Base-by-base conservation (phyloP, 2,113 vertebrate genomes). In the Cinclus cinclus region DNA sequence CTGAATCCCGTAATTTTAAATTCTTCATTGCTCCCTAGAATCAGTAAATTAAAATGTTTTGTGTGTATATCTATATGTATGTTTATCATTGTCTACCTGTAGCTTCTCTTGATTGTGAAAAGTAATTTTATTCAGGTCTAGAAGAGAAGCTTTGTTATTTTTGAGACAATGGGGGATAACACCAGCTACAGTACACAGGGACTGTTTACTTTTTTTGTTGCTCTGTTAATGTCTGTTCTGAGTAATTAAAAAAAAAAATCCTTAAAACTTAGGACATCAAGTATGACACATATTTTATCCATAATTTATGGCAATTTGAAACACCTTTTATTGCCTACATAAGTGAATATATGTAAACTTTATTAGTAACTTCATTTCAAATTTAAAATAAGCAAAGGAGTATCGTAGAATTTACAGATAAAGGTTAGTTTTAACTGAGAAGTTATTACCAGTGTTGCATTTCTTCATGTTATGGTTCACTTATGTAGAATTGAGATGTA, bases 301-400 rank as follows among this genome's bases (percentile, higher is more conserved):
- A 69, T 96, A 88, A 90, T 63, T 96, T 96, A 63, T 8, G 82
- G 92, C 75, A 94, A 78, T 83, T 96, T 93, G 76, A 96, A 90
- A 96, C 86, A 97, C 73, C 83, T 93, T 95, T 96, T 96, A 96
- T 96, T 96, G 95, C 93, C 93, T 94, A 90, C 90, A 53, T 96
- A 95, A 96, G 84, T 95, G 94, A 97, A 92, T 94, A 90, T 93
- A 97, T 94, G 94, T 96, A 96, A 96, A 97, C 88, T 96, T 95
- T 96, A 95, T 96, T 97, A 90, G 73, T 93, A 95, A 87, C 52
- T 92, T 96, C 68, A 96, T 93, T 94, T 94, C 73, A 92, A 94
- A 95, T 94, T 95, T 87, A 94, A 97, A 94, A 96, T 76, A 94
- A 97, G 83, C 82, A 80, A 96, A 93, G 71, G 92, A 93, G 93